These are phyloP conservation scores for Lepilemur ruficaudatus DNA, from an alignment of 2,797 vertebrate genomes.

Conservation along the genomic window DNA sequence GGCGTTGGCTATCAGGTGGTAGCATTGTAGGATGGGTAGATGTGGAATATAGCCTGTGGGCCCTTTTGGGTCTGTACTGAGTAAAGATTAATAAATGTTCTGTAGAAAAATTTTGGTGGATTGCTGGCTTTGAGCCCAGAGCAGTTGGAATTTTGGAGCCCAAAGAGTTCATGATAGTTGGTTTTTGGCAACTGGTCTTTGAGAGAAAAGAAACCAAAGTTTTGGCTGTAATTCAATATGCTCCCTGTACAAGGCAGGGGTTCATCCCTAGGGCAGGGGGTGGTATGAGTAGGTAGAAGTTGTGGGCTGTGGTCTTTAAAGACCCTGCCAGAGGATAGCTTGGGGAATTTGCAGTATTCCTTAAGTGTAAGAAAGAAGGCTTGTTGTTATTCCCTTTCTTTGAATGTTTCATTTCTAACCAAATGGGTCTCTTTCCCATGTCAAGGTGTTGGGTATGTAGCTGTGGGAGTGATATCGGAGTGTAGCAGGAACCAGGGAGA, in stretches of 20 bases:
- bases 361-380: neutral
- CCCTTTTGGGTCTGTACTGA: neutral
- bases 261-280: neutral
- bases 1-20: neutral
- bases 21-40: neutral
- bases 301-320: neutral
- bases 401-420: neutral
- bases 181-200: slow-evolving; percentile 28
- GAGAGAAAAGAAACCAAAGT: neutral
- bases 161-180: neutral
- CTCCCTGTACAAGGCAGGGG: neutral
- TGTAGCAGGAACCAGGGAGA: neutral
- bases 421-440: neutral
- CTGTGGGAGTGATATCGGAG: neutral
- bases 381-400: neutral
- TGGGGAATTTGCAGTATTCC: neutral
- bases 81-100: neutral
- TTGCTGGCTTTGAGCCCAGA: slow-evolving; percentile 28
- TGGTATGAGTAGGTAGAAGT: neutral
- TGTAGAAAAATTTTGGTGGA: neutral
- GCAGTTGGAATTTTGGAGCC: slow-evolving; percentile 42
- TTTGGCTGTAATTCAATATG: neutral
- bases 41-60: neutral
- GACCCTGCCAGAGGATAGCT: neutral
- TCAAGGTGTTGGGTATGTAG: neutral